Percentiles rank a stretch among this genome's conserved stretches.
Conservation (phyloP, 2,888 invertebrate genomes). For the Euplagia quadripunctaria region DNA sequence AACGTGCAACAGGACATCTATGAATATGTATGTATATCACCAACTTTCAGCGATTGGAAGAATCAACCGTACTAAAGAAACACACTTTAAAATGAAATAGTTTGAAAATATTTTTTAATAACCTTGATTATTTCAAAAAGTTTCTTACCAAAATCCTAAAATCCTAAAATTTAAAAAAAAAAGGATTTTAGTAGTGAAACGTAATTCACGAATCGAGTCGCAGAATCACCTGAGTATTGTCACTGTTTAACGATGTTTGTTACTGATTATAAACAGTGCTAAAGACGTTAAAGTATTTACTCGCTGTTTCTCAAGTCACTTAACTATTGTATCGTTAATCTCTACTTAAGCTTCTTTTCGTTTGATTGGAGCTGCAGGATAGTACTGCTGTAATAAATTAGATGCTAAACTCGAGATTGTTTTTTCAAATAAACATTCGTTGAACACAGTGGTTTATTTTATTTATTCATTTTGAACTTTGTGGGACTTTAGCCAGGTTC, state of each 20-base stretch:
- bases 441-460: background rate
- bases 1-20: background rate
- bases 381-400: background rate
- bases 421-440: background rate
- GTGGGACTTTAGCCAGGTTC: background rate
- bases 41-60: background rate
- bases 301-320: background rate
- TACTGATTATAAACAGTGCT: background rate
- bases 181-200: background rate
- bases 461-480: background rate
- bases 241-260: background rate
- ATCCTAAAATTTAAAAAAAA: no score
- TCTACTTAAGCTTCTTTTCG: background rate
- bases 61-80: background rate
- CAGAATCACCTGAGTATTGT: background rate
- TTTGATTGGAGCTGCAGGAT: background rate
- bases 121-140: background rate
- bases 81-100: background rate
- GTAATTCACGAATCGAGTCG: background rate
- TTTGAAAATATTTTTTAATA: background rate
- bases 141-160: background rate
- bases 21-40: background rate
- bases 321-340: background rate
- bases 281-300: background rate
- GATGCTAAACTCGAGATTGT: background rate